Percentiles rank a stretch among this genome's conserved stretches.
Conservation (phyloP, 2,797 vertebrate genomes). For the Parotocinclus haroldoi region DNA sequence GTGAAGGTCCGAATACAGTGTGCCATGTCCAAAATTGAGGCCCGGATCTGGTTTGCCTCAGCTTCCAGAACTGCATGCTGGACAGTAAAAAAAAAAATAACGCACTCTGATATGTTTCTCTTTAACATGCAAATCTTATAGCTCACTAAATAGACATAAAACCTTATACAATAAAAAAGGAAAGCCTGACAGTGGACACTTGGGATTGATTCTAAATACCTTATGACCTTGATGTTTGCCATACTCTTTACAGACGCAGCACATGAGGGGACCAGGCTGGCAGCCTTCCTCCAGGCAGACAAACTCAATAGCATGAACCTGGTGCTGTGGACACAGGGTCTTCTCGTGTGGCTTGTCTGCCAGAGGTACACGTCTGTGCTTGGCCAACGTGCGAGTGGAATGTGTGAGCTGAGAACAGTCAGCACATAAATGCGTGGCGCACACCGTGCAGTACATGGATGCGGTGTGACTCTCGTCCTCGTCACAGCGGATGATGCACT, state of each 20-base stretch:
- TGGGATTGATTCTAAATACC: slow-evolving; percentile 63
- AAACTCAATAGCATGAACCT: slow-evolving; percentile 97
- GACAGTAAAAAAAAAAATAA: slow-evolving; percentile 34
- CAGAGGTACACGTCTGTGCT: slow-evolving; percentile 91
- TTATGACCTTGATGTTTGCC: slow-evolving; percentile 98
- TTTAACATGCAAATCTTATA: too few relatives aligned
- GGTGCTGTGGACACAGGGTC: slow-evolving; percentile 93
- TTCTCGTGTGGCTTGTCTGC: slow-evolving; percentile 98
- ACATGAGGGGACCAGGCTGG: slow-evolving; percentile 91
- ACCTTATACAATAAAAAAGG: too few relatives aligned
- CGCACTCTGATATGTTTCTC: too few relatives aligned
- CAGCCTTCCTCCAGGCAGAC: slow-evolving; percentile 95
- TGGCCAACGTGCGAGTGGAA: slow-evolving; percentile 95
- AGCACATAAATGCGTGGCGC: slow-evolving; percentile 92
- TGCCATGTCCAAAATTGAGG: slow-evolving; percentile 97
- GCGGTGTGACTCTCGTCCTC: slow-evolving; percentile 95
- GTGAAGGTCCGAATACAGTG: slow-evolving; percentile 97
- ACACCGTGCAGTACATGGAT: slow-evolving; percentile 95
- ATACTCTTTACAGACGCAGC: slow-evolving; percentile 98
- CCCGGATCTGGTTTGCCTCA: slow-evolving; percentile 95
- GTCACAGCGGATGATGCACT: slow-evolving; percentile 93
- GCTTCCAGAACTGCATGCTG: slow-evolving; percentile 92
- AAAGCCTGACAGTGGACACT: too few relatives aligned
- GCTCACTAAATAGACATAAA: too few relatives aligned
- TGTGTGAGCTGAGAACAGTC: slow-evolving; percentile 95